phyloP scores from a whole-genome alignment of 2,113 vertebrate genomes.

The Pseudonaja textilis region DNA sequence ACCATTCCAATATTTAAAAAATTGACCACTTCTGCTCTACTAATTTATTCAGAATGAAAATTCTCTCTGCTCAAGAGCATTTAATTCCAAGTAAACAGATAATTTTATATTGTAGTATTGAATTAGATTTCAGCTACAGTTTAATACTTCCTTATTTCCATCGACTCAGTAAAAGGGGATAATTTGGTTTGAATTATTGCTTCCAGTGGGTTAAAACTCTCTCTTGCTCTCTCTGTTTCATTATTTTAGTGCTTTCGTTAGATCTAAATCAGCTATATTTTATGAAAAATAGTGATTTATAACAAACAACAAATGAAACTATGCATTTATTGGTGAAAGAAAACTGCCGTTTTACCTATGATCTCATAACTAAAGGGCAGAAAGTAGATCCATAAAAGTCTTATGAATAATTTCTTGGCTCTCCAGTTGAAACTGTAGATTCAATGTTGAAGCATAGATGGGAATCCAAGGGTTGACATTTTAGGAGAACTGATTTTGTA shows the following conservation, averaged over 20 bases:
- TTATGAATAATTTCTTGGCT: background rate
- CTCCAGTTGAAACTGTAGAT: background rate
- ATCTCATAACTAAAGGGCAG: background rate
- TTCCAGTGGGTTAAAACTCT: background rate
- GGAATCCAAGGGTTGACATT: background rate
- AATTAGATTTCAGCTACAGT: background rate
- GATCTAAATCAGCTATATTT: background rate
- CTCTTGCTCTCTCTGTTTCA: background rate
- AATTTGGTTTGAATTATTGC: background rate
- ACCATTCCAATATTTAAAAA: background rate
- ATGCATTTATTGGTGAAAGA: background rate
- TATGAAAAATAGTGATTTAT: background rate
- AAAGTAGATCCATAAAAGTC: background rate
- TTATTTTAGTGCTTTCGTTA: background rate
- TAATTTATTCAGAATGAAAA: background rate
- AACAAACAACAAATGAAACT: fast-evolving
- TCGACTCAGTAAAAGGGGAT: background rate
- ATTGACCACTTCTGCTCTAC: background rate
- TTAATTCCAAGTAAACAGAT: background rate
- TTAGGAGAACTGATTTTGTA: background rate
- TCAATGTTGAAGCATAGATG: background rate
- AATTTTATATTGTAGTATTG: background rate
- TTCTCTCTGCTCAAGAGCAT: background rate
- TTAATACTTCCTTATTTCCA: background rate
- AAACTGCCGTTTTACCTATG: background rate